Base-by-base conservation (phyloP, 2,888 invertebrate genomes). In the Schrankia costaestrigalis region DNA sequence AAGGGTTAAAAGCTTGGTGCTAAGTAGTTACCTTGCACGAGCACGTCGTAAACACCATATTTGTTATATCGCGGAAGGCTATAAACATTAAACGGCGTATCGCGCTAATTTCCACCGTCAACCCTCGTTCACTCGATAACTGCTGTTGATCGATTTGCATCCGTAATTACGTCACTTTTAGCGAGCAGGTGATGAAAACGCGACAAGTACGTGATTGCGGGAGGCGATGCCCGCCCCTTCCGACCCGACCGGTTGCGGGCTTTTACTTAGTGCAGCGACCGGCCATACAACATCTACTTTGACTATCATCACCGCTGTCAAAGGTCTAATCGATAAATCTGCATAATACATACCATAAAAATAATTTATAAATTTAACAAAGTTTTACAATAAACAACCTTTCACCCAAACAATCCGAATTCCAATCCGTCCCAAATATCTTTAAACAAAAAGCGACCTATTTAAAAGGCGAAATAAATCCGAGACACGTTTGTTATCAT, bases 111-210 rank as follows among this genome's bases (percentile, higher is more conserved):
- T 78, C 71, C 78, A 75, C 72, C 80, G 78, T 82, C 79, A 80
- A 79, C 78, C 78, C 78, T 76, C 78, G 70, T 70, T 71, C 75
- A 65, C 70, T 57, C 73, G 83, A 81, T 87, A 85, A 84, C 79
- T 81, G 78, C 72, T 71, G 71, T 73, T 78, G 81, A 85, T 83
- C 83, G 82, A 87, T 86, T 86, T 87, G 86, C 87, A 87, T 87
- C 78, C 72, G 70, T 86, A 86, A 87, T 87, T 81, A 81, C 83
- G 76, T 85, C 83, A 85, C 82, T 82, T 84, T 80, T 80, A 80
- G 77, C 78, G 63, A 69, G 70, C 78, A 83, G 81, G 84, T 84
- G 86, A 87, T 85, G 87, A 85, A 86, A 87, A 81, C 71, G 78
- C 83, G 82, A 81, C 84, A 83, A 83, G 83, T 82, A 73, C 75